A percentile compares a stretch with the other conserved stretches of the same genome.
Evolutionary conservation across 1,140 invertebrate genomes (phyloP).

Genomic region (Alviniconcha marisindica): DNA sequence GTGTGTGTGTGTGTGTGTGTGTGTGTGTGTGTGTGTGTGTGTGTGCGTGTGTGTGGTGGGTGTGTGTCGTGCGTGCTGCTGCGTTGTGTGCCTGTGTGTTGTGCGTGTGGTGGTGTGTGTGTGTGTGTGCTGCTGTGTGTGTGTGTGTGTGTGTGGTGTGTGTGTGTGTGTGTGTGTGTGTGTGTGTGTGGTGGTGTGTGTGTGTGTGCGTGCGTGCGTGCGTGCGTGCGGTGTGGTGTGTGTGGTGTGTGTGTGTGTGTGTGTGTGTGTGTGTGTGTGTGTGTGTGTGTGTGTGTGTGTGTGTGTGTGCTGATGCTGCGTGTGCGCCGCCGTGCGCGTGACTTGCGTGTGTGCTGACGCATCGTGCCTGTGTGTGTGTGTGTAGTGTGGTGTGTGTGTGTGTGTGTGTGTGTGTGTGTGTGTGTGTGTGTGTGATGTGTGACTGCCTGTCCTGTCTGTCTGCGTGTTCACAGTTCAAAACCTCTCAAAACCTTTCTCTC

Average conservation of each 20-base stretch:
- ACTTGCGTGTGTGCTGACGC: not conserved
- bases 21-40: slow-evolving; percentile 10
- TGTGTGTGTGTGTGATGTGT: not conserved
- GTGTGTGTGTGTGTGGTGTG: no score
- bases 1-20: slow-evolving; percentile 6
- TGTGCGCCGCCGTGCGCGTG: not conserved
- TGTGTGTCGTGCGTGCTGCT: no score
- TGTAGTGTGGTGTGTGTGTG: not conserved
- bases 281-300: slow-evolving; percentile 2
- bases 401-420: not conserved
- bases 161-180: no score
- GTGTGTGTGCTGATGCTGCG: not conserved
- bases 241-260: no score
- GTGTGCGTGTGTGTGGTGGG: no score
- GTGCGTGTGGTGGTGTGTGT: no score
- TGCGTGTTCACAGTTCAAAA: not conserved
- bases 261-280: not conserved
- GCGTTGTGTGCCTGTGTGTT: no score
- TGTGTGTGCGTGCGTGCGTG: no score
- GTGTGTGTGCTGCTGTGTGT: no score
- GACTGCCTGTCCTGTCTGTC: not conserved
- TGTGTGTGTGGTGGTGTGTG: no score
- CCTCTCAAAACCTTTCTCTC: not conserved
- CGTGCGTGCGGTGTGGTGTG: no score
- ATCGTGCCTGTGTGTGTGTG: not conserved